Conservation (phyloP, 2,113 vertebrate species). For the Poeciliopsis retropinna region DNA sequence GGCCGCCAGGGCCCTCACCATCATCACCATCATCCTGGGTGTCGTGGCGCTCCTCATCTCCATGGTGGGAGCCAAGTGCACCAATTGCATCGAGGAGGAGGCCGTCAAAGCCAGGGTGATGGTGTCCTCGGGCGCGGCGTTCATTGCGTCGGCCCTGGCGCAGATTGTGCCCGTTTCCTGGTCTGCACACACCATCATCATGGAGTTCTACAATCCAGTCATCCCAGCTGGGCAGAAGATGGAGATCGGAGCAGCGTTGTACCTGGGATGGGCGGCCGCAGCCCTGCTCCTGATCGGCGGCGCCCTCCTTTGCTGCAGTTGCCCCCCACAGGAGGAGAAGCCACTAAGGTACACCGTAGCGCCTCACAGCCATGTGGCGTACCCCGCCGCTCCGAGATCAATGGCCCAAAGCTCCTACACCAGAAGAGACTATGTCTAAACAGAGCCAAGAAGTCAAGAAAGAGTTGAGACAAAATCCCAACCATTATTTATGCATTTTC, state of each 20-base stretch:
- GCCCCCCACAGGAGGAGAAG: slow-evolving; percentile 84
- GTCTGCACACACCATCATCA: slow-evolving; percentile 90
- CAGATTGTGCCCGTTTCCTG: slow-evolving; percentile 90
- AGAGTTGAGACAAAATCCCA: neutral
- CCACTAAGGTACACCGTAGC: slow-evolving; percentile 69
- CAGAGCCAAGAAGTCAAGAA: neutral
- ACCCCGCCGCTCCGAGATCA: slow-evolving; percentile 85
- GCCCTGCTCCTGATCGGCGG: slow-evolving; percentile 87
- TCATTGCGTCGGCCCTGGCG: slow-evolving; percentile 83
- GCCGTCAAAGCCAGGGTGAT: slow-evolving; percentile 89
- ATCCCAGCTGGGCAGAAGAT: slow-evolving; percentile 85
- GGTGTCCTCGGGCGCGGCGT: slow-evolving; percentile 84
- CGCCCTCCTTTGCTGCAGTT: slow-evolving; percentile 90
- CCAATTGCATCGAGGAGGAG: slow-evolving; percentile 92
- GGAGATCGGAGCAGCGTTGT: slow-evolving; percentile 89
- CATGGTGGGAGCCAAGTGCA: slow-evolving; percentile 92
- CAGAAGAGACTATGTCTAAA: slow-evolving; percentile 92
- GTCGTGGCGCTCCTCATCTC: slow-evolving; percentile 85
- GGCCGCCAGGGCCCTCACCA: slow-evolving; percentile 88
- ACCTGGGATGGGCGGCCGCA: slow-evolving; percentile 90
- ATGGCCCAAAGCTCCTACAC: slow-evolving; percentile 81
- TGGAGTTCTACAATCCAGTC: slow-evolving; percentile 89
- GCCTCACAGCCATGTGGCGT: slow-evolving; percentile 80
- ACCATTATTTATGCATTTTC: slow-evolving; percentile 8
- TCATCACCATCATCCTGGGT: slow-evolving; percentile 87